These are phyloP conservation scores for Caracal caracal DNA, from an alignment of 2,113 vertebrate genomes.

Conservation along the genomic window DNA sequence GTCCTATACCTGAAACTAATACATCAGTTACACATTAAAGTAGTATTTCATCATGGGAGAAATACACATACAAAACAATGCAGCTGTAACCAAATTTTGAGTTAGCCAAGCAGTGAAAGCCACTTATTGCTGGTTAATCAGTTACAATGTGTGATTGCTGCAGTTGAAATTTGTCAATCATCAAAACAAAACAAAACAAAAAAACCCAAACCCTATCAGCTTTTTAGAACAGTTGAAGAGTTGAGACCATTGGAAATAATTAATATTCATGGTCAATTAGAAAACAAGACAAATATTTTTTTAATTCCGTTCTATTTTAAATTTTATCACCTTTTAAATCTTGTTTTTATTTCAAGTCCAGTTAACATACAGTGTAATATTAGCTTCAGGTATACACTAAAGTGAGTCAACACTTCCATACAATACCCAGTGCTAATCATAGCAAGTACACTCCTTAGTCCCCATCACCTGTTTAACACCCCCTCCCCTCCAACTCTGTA, in stretches of 20 bases:
- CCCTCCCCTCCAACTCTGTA: neutral
- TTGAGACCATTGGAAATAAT: neutral
- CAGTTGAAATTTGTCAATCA: neutral
- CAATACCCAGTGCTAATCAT: neutral
- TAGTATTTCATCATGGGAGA: neutral
- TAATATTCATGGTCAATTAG: neutral
- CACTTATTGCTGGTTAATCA: neutral
- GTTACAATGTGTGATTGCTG: neutral
- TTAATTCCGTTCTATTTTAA: neutral
- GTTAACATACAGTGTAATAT: neutral
- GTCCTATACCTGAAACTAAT: neutral
- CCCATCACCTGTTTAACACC: neutral
- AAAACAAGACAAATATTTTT: neutral
- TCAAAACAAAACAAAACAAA: neutral
- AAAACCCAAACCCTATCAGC: neutral
- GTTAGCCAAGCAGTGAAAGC: neutral
- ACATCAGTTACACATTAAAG: neutral
- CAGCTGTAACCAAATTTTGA: neutral
- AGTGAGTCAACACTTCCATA: neutral
- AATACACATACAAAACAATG: neutral
- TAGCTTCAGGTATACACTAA: neutral
- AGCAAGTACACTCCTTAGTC: neutral
- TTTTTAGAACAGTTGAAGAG: neutral
- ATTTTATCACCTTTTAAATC: neutral
- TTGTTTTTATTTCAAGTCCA: neutral